Percentiles rank a stretch among this genome's conserved stretches.
Evolutionary conservation across 2,113 vertebrate genomes (phyloP).

Genomic region (Noctilio leporinus): DNA sequence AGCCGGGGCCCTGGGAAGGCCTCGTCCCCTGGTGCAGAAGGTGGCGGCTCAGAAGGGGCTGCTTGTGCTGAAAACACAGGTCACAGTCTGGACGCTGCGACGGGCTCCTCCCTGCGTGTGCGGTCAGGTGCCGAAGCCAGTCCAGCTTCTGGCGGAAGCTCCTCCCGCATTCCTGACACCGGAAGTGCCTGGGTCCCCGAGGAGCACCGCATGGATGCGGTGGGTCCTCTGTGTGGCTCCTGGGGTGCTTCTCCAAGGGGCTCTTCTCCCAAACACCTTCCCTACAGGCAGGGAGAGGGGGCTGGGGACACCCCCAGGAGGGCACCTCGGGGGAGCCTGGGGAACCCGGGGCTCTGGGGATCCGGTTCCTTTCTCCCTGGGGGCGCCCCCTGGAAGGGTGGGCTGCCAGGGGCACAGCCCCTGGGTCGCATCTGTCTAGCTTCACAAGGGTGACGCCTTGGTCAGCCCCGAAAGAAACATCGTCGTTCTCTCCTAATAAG

Average conservation of each 20-base stretch:
- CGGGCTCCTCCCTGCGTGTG: not conserved
- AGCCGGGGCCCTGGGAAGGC: conserved; percentile 69
- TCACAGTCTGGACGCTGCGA: not conserved
- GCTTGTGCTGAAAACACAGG: not conserved
- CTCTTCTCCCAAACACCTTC: not conserved
- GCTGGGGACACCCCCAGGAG: not conserved
- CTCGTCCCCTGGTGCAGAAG: not conserved
- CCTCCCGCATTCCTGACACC: not conserved
- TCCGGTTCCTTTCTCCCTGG: not conserved
- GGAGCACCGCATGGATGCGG: rapidly evolving
- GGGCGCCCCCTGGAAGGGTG: not conserved
- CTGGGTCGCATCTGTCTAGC: rapidly evolving
- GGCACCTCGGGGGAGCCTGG: not conserved
- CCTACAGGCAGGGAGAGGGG: not conserved
- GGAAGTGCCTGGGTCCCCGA: not conserved
- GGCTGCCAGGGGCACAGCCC: rapidly evolving
- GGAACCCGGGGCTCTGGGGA: not conserved
- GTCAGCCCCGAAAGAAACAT: not conserved
- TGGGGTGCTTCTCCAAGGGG: not conserved
- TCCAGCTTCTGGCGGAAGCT: not conserved
- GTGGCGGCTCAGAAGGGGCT: not conserved
- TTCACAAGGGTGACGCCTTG: not conserved
- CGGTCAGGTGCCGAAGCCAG: not conserved
- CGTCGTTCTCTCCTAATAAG: not conserved
- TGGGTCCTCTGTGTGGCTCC: not conserved